Conservation (phyloP, 2,797 vertebrate genomes). For the Myiotriccus ornatus region DNA sequence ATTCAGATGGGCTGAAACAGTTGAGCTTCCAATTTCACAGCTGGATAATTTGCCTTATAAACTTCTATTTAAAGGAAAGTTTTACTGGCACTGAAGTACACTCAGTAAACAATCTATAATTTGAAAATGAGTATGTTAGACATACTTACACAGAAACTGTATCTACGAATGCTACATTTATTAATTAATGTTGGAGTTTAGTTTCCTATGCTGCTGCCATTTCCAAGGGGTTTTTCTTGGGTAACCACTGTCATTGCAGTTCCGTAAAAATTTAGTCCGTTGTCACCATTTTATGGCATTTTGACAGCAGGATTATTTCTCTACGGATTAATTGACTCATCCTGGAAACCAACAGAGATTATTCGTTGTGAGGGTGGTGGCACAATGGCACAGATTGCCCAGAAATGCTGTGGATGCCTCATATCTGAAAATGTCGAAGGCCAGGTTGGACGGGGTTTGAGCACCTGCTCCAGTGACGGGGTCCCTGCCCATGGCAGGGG, state of each 20-base stretch:
- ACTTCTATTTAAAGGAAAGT: slow-evolving; percentile 71
- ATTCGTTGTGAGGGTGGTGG: neutral
- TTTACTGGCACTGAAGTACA: slow-evolving; percentile 34
- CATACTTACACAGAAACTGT: neutral
- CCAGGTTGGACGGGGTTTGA: neutral
- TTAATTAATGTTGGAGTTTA: neutral
- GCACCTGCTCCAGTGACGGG: too few relatives aligned
- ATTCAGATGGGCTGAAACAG: slow-evolving; percentile 54
- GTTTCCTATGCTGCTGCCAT: neutral
- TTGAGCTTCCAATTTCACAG: slow-evolving; percentile 77
- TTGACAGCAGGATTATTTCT: neutral
- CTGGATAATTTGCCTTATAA: slow-evolving; percentile 75
- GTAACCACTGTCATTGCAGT: neutral
- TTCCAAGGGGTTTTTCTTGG: neutral
- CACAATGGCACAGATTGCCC: neutral
- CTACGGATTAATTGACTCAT: neutral
- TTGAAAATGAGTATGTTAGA: slow-evolving; percentile 19
- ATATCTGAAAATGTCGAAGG: neutral
- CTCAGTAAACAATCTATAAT: slow-evolving; percentile 64
- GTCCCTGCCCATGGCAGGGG: neutral
- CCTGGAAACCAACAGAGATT: neutral
- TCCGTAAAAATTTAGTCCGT: neutral
- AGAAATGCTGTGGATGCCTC: neutral
- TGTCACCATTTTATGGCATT: neutral
- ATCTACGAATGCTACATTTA: neutral